These are phyloP conservation scores for Oryzias curvinotus DNA, from an alignment of 2,113 vertebrate genomes.

Conservation along the genomic window DNA sequence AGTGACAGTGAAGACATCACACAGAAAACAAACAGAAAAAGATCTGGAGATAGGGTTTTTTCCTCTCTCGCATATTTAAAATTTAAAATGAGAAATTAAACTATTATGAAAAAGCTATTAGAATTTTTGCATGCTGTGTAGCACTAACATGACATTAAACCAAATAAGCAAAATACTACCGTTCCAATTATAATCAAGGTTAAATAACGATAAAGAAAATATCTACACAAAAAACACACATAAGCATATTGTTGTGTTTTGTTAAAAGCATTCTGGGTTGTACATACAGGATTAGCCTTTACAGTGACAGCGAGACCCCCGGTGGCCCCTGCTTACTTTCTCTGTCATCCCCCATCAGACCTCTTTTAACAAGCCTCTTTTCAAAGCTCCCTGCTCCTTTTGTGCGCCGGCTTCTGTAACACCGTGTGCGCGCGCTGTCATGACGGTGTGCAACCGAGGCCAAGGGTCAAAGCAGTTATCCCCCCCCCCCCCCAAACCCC, in stretches of 20 bases:
- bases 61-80: too few species aligned
- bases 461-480: slow-evolving; percentile 68
- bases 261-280: slow-evolving; percentile 30
- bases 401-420: slow-evolving; percentile 55
- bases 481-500: neutral
- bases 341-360: slow-evolving; percentile 54
- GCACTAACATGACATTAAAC: too few species aligned
- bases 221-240: neutral
- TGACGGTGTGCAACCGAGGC: slow-evolving; percentile 51
- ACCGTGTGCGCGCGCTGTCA: slow-evolving; percentile 46
- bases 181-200: too few species aligned
- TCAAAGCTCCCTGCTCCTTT: slow-evolving; percentile 52
- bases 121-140: too few species aligned
- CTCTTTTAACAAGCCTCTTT: slow-evolving; percentile 64
- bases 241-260: slow-evolving; percentile 16
- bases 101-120: too few species aligned
- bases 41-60: too few species aligned
- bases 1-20: slow-evolving; percentile 8
- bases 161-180: too few species aligned
- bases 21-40: slow-evolving; percentile 1
- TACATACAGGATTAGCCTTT: slow-evolving; percentile 44
- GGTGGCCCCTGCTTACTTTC: slow-evolving; percentile 63
- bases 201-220: neutral
- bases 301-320: slow-evolving; percentile 53
- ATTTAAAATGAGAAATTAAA: too few species aligned